These are phyloP conservation scores for Cybosia mesomella DNA, from an alignment of 2,888 invertebrate genomes.

Conservation along the genomic window DNA sequence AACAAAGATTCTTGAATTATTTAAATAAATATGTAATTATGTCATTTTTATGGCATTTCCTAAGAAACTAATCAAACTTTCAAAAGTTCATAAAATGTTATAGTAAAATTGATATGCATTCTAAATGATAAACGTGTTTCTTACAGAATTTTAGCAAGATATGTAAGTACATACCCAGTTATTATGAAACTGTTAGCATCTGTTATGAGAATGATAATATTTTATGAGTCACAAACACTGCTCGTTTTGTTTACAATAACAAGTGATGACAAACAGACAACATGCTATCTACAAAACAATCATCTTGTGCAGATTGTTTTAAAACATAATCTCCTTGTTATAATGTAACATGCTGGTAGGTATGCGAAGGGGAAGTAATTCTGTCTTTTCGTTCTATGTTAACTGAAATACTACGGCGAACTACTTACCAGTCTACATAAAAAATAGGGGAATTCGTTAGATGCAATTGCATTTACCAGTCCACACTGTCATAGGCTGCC, in stretches of 20 bases:
- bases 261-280: constrained; percentile 64
- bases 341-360: constrained; percentile 32
- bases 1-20: not conserved
- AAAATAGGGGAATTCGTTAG: constrained; percentile 55
- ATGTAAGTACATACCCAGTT: not conserved
- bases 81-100: not conserved
- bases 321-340: constrained; percentile 32
- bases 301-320: constrained; percentile 29
- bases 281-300: constrained; percentile 40
- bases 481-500: constrained; percentile 66
- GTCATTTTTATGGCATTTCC: too few species aligned
- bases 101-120: not conserved
- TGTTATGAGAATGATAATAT: constrained; percentile 58
- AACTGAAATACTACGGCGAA: constrained; percentile 38
- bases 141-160: not conserved
- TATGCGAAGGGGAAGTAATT: constrained; percentile 26
- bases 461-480: constrained; percentile 60
- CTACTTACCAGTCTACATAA: constrained; percentile 26
- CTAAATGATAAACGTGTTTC: not conserved
- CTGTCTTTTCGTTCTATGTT: constrained; percentile 28
- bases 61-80: too few species aligned
- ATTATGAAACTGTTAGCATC: constrained; percentile 19
- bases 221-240: constrained; percentile 60
- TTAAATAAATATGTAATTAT: not conserved
- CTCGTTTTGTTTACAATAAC: constrained; percentile 75